These are phyloP conservation scores for Haliclona indistincta DNA, from an alignment of 37 sponge, comb jelly and placozoan species.

Conservation along the genomic window DNA sequence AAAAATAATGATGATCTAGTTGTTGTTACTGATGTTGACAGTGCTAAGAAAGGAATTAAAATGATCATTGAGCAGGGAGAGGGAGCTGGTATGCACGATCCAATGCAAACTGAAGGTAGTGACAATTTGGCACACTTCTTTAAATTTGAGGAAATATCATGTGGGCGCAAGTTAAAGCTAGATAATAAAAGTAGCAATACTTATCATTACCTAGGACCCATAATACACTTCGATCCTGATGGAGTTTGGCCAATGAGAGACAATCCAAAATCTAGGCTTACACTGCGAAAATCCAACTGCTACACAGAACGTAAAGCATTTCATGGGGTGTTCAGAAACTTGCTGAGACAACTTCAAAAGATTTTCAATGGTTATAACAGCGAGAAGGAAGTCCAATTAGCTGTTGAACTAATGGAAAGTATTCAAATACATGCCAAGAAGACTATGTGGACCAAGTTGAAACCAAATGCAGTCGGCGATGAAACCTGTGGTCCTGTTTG, in stretches of 20 bases:
- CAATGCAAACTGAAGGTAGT: background rate
- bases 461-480: background rate
- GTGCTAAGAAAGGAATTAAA: constrained; percentile 24
- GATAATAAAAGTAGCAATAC: background rate
- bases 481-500: constrained; percentile 67
- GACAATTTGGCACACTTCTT: constrained; percentile 50
- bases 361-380: constrained; percentile 51
- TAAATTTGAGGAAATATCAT: constrained; percentile 54
- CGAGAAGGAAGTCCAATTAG: background rate
- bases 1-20: background rate
- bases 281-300: background rate
- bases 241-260: constrained; percentile 69
- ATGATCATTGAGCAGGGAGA: constrained; percentile 50
- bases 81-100: constrained; percentile 40
- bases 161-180: constrained; percentile 9
- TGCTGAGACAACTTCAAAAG: constrained; percentile 33
- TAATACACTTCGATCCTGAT: constrained; percentile 13
- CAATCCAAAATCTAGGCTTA: constrained; percentile 25
- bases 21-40: constrained; percentile 4
- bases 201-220: constrained; percentile 21
- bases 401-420: constrained; percentile 56
- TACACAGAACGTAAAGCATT: constrained; percentile 43
- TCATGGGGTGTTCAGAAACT: constrained; percentile 23
- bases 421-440: constrained; percentile 58
- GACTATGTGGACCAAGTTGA: constrained; percentile 22